Percentiles rank a stretch among this genome's conserved stretches.
phyloP scores from a whole-genome alignment of 2,113 vertebrate species.

The Orcinus orca region DNA sequence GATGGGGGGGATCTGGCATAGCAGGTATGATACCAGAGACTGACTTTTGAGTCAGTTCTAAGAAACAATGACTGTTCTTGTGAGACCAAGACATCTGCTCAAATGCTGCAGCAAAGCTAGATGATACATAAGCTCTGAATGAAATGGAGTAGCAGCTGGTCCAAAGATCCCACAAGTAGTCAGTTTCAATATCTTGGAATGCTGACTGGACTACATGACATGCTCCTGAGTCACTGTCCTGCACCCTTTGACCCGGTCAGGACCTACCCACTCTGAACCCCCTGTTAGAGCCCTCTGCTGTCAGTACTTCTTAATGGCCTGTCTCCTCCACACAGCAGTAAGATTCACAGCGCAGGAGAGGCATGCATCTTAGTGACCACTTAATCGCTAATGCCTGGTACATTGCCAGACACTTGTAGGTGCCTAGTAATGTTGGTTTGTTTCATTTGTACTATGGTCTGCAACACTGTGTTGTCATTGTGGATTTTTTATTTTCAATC shows the following conservation, averaged over 20 bases:
- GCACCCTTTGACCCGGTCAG: background rate
- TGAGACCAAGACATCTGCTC: background rate
- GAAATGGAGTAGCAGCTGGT: background rate
- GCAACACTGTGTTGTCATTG: background rate
- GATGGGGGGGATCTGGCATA: background rate
- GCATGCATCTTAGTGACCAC: background rate
- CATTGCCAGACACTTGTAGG: background rate
- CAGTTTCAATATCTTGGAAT: background rate
- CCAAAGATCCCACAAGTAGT: background rate
- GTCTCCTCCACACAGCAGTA: background rate
- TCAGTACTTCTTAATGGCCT: background rate
- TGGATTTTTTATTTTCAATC: background rate
- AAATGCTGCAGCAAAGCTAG: background rate
- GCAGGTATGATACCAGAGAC: background rate
- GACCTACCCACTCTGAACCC: background rate
- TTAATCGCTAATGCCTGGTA: background rate
- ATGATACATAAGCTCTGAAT: background rate
- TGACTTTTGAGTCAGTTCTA: background rate
- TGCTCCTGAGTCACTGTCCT: background rate
- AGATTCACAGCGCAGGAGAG: background rate
- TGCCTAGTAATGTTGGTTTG: accelerated
- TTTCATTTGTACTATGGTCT: background rate
- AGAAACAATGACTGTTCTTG: background rate
- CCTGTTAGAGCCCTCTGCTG: background rate
- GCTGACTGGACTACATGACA: background rate